Base-by-base conservation (phyloP, 2,888 invertebrate genomes). In the Gymnosoma rotundatum region DNA sequence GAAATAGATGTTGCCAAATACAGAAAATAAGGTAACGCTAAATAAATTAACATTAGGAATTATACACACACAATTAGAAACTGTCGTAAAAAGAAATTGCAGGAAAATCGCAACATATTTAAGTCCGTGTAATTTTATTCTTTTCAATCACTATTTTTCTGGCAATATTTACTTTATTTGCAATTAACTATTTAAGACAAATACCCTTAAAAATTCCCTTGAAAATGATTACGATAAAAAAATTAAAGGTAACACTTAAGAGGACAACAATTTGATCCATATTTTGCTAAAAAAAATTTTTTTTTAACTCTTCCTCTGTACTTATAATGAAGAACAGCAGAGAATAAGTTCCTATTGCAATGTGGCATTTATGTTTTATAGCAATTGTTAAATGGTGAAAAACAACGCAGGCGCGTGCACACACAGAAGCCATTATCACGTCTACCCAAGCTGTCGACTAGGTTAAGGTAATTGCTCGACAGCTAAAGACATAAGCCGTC, bases 341-440 rank as follows among this genome's bases (percentile, higher is more conserved):
- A 78, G 12, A 48, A 72, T 56, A 63, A 69, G 69, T 80, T 61
- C 56, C 67, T 81, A 16, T 64, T 80, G 74, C 78, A 83, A 78
- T 79, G 61, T 70, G 64, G 83, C 83, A 80, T 83, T 83, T 83
- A 72, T 83, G 52, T 75, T 83, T 80, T 66, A 70, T 70, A 64
- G 74, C 64, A 75, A 73, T 73, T 82, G 78, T 76, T 78, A 61
- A 48, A 61, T 67, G 72, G 21, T 54, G 38, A 48, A 83, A 60
- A 72, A 66, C 38, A 81, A 73, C 76, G 76, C 83, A 81, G 75
- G 85, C 85, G 81, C 81, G 81, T 78, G 81, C 78, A 75, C 85
- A 78, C 78, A 83, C 85, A 85, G 86, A 85, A 86, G 86, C 85
- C 85, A 86, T 86, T 86, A 86, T 85, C 85, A 86, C 86, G 85